Conservation (phyloP, 2,113 vertebrate genomes). For the Nerophis lumbriciformis region DNA sequence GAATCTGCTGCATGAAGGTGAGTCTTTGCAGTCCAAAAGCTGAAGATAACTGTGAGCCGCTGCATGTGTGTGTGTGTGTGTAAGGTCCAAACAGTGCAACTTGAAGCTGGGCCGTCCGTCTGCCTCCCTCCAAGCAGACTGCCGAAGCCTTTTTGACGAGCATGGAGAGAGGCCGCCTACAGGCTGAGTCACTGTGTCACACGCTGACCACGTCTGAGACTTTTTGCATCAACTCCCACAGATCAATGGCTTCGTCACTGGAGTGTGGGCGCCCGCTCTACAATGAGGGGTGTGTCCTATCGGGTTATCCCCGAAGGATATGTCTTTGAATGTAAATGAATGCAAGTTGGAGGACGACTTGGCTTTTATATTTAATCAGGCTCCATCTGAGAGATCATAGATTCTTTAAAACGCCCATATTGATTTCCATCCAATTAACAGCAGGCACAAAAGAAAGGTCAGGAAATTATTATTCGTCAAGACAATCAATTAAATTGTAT, state of each 20-base stretch:
- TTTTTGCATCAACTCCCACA: slow-evolving; percentile 62
- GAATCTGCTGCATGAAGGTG: slow-evolving; percentile 51
- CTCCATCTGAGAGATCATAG: background rate
- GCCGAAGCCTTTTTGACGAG: slow-evolving; percentile 53
- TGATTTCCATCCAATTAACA: slow-evolving; percentile 27
- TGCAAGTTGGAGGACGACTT: background rate
- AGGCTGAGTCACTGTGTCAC: slow-evolving; percentile 67
- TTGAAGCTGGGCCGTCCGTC: slow-evolving; percentile 54
- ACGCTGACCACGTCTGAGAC: slow-evolving; percentile 57
- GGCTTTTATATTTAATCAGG: background rate
- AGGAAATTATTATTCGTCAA: background rate
- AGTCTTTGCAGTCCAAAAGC: slow-evolving; percentile 21
- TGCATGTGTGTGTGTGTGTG: slow-evolving; percentile 34
- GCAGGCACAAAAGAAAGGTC: slow-evolving; percentile 12
- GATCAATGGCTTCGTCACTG: slow-evolving; percentile 48
- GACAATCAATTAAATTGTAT: background rate
- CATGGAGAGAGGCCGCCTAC: slow-evolving; percentile 62
- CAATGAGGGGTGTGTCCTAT: slow-evolving; percentile 30
- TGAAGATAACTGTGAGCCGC: background rate
- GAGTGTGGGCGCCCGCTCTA: slow-evolving; percentile 53
- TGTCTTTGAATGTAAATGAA: slow-evolving; percentile 26
- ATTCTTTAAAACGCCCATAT: slow-evolving; percentile 4
- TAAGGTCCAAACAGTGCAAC: slow-evolving; percentile 50
- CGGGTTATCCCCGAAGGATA: slow-evolving; percentile 40
- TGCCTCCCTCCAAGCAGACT: slow-evolving; percentile 57